Percentiles rank a stretch among this genome's conserved stretches.
Evolutionary conservation across 1,140 invertebrate genomes (phyloP).

Genomic region (Drosophila prosaltans): DNA sequence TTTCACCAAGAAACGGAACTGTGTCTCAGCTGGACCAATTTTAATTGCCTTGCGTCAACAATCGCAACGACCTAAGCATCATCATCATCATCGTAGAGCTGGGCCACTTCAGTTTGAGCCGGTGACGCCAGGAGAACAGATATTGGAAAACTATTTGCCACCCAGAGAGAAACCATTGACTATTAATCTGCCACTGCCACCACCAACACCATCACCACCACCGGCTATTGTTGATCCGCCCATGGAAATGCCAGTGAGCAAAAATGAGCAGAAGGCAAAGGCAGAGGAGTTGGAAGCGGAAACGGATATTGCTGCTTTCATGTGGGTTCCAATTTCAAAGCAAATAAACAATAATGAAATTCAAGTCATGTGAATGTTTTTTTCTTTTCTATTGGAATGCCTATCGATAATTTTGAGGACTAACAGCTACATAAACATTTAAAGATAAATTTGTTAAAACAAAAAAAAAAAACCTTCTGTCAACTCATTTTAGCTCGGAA

Average conservation of each 20-base stretch:
- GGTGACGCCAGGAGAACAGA: conserved; percentile 55
- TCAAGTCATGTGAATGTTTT: too few species aligned
- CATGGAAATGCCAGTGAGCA: neutral
- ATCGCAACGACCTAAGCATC: conserved; percentile 49
- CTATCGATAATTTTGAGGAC: too few species aligned
- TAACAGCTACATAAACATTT: too few species aligned
- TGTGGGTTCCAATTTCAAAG: conserved; percentile 52
- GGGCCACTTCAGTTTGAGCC: conserved; percentile 53
- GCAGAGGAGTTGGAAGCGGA: conserved; percentile 25
- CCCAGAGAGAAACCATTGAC: conserved; percentile 43
- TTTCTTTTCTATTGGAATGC: too few species aligned
- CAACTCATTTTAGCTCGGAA: conserved; percentile 69
- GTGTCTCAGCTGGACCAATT: conserved; percentile 77
- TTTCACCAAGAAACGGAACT: conserved; percentile 78
- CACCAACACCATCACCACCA: neutral
- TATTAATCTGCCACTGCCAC: conserved; percentile 36
- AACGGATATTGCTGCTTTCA: conserved; percentile 45
- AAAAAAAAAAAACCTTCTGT: too few species aligned
- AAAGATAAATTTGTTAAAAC: too few species aligned
- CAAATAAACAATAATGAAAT: neutral
- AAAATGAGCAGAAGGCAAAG: neutral
- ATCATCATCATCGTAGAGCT: conserved; percentile 14
- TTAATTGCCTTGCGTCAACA: conserved; percentile 66
- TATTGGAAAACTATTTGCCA: conserved; percentile 8
- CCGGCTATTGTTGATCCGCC: neutral